Base-by-base conservation (phyloP, 2,797 vertebrate genomes). In the Trematomus bernacchii region DNA sequence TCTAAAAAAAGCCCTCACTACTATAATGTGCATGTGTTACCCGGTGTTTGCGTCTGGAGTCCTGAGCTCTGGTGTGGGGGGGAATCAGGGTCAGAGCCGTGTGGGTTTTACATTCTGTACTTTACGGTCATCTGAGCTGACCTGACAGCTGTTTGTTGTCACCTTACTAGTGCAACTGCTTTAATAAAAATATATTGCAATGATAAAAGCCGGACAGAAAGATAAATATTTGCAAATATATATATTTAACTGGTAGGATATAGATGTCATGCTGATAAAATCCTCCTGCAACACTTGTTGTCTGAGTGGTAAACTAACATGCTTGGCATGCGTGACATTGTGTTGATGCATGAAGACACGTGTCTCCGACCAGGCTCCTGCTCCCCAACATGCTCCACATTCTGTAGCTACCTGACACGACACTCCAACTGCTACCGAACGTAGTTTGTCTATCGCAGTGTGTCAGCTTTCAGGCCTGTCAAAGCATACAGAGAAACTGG, bases 61-160 rank as follows among this genome's bases (percentile, higher is more conserved):
- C 71, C 60, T 72, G 77, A 86, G 83, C 71, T 40, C 66, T 73
- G 69, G 77, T 83, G 81, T 73, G 76, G 72, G 70, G 77, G 77
- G 84, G 73, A 62, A 77, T 73, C 76, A 78, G 87, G 85, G 90
- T 91, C 87, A 85, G 75, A 79, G 73, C 53, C 66, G 19, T 80
- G 76, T 84, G 60, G 37, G 47, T 71, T 86, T 78, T 57, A 53
- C 69, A 76, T 87, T 91, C 85, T 84, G 74, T 71, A 27, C 73
- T 74, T 46, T 47, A 74, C 18, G 10, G 81, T 77, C 80, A 82
- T 89, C 67, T 76, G 88, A 91, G 71, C 74, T 76, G 80, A 88
- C 80, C 71, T 27, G 58, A 87, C 93, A 94, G 90, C 91, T 93
- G 91, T 77, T 86, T 85, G 78, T 80, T 78, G 81, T 79, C 79